Evolutionary conservation across 2,797 vertebrate genomes (phyloP).

Genomic region (Cirrhinus molitorella): DNA sequence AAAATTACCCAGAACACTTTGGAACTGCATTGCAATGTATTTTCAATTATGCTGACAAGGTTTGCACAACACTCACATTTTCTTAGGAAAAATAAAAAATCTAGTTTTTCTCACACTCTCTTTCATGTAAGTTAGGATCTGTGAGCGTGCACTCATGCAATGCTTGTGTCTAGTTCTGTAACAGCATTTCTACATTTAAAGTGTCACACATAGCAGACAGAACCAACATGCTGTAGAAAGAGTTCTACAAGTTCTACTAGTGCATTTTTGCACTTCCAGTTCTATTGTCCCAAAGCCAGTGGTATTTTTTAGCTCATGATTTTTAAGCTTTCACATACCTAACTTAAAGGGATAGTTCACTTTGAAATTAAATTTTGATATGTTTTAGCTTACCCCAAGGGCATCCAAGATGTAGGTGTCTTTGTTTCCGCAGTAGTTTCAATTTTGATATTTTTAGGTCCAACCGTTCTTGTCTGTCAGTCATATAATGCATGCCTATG

Average conservation of each 20-base stretch:
- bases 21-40: background rate
- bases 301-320: too few relatives aligned
- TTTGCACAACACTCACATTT: conserved; percentile 2
- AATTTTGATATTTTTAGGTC: too few relatives aligned
- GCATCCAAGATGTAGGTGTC: too few relatives aligned
- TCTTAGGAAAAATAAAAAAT: conserved; percentile 10
- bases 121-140: background rate
- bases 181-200: conserved; percentile 22
- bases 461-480: too few relatives aligned
- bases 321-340: too few relatives aligned
- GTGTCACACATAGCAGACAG: conserved; percentile 1
- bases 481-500: too few relatives aligned
- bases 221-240: background rate
- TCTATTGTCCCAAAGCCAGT: background rate
- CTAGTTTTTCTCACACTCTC: background rate
- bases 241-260: background rate
- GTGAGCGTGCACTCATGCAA: background rate
- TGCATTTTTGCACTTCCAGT: background rate
- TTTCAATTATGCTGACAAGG: conserved; percentile 11
- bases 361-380: too few relatives aligned
- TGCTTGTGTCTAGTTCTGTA: conserved; percentile 10
- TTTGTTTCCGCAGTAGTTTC: too few relatives aligned
- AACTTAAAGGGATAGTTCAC: too few relatives aligned
- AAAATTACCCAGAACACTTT: background rate
- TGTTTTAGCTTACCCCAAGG: too few relatives aligned